These are phyloP conservation scores for Parazoanthus swiftii DNA, from an alignment of 92 coral and sea anemone species.

Conservation along the genomic window DNA sequence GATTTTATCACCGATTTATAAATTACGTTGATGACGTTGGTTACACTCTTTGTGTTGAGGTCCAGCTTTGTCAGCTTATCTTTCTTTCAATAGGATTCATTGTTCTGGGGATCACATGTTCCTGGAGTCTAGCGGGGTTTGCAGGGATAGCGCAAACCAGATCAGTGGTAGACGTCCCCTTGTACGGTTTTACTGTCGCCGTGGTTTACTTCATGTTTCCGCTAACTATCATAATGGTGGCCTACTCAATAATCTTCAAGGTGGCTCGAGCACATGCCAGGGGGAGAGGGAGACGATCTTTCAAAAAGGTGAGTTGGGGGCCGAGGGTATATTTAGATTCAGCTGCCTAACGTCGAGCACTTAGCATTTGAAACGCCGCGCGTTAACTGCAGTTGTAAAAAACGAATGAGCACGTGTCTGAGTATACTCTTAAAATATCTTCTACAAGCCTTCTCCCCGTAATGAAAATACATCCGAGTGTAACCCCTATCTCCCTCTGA, in stretches of 20 bases:
- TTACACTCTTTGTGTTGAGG: too few relatives aligned
- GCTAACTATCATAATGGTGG: constrained; percentile 55
- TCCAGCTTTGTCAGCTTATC: not conserved
- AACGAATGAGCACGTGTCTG: too few relatives aligned
- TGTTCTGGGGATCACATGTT: constrained; percentile 21
- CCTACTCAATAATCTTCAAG: constrained; percentile 68
- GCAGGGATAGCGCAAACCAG: constrained; percentile 29
- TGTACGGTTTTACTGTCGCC: constrained; percentile 56
- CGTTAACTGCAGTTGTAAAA: too few relatives aligned
- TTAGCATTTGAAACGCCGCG: too few relatives aligned
- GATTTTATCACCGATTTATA: too few relatives aligned
- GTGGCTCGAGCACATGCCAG: constrained; percentile 86
- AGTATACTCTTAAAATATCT: too few relatives aligned
- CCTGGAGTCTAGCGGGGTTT: constrained; percentile 23
- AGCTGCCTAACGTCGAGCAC: too few relatives aligned
- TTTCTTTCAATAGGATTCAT: not conserved
- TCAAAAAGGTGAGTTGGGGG: constrained; percentile 58
- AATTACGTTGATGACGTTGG: too few relatives aligned
- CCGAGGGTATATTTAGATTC: not conserved
- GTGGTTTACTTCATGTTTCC: constrained; percentile 61
- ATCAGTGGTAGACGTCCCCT: constrained; percentile 19
- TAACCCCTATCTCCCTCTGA: too few relatives aligned
- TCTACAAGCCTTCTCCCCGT: too few relatives aligned
- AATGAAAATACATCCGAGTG: too few relatives aligned
- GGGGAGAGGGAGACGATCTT: constrained; percentile 75